Evolutionary conservation across 2,113 vertebrate species (phyloP), one percentile per base, ranked within the genome.

Genomic region (Corythoichthys haematopterus): DNA sequence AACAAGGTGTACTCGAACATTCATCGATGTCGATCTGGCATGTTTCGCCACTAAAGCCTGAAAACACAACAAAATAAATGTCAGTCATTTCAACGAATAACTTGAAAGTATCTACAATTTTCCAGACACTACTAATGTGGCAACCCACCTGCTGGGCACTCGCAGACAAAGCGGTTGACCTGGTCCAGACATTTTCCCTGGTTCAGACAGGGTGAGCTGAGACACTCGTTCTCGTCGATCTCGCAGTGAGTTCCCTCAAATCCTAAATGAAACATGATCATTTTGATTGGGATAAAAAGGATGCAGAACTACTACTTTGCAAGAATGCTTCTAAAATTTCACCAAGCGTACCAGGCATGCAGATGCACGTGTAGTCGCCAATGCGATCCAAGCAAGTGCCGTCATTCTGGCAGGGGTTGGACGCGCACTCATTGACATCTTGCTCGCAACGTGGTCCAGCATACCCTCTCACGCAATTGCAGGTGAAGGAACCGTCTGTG

Each of bases 11-110:
- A 76, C 96, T 98, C 68, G 95, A 95, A 67, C 96, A 98, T 77
- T 98, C 96, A 0, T 98, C 96, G 4, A 95, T 95, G 82, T 98
- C 95, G 15, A 96, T 93, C 85, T 97, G 95, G 77, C 96, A 98
- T 80, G 91, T 94, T 0, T 94, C 94, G 28, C 96, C 96, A 0
- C 93, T 94, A 88, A 98, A 98, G 28, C 96, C 96, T 98, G 81
- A 55, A 74, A 68, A 72, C 2, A 57, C 3, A 63, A 53, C 4
- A 55, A 56, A 56, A 13, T 56, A 4, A 43, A 43, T 43, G 40
- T 43, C 40, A 43, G 40, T 43, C 40, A 5, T 6, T 43, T 43
- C 40, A 3, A 43, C 9, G 6, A 43, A 43, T 43, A 43, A 43
- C 40, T 43, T 8, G 6, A 5, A 43, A 5, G 6, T 43, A 28